Percentiles rank a stretch among this genome's conserved stretches.
phyloP scores from a whole-genome alignment of 2,888 invertebrate species.

The Drosophila eohydei region DNA sequence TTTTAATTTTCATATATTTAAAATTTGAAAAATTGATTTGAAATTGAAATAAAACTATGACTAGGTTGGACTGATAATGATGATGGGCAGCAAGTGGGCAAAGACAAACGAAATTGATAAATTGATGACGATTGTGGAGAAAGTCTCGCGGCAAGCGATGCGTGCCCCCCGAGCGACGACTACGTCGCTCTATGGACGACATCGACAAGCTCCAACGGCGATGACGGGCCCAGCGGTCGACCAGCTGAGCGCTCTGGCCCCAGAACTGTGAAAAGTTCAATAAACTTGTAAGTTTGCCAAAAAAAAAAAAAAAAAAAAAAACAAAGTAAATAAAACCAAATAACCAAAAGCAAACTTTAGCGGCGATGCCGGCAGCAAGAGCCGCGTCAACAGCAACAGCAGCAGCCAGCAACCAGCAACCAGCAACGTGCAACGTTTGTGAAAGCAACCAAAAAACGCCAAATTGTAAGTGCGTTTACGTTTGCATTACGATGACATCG shows the following conservation, averaged over 20 bases:
- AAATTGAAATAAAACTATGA: slow-evolving; percentile 19
- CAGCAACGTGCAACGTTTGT: slow-evolving; percentile 70
- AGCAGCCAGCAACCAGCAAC: slow-evolving; percentile 16
- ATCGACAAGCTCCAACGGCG: slow-evolving; percentile 20
- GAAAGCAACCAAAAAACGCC: slow-evolving; percentile 68
- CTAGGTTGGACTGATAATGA: slow-evolving; percentile 28
- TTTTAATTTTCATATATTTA: background rate
- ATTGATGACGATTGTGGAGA: slow-evolving; percentile 78
- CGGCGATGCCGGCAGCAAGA: slow-evolving; percentile 46
- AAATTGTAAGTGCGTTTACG: slow-evolving; percentile 66
- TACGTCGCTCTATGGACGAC: slow-evolving; percentile 46
- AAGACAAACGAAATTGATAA: slow-evolving; percentile 52
- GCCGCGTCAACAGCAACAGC: slow-evolving; percentile 34
- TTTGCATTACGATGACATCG: slow-evolving; percentile 67
- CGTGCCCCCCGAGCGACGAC: slow-evolving; percentile 36
- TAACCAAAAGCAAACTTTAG: slow-evolving; percentile 54
- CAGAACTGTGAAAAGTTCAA: slow-evolving; percentile 78
- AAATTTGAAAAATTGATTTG: background rate
- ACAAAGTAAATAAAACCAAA: slow-evolving; percentile 48
- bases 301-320: slow-evolving; percentile 60
- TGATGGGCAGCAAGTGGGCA: slow-evolving; percentile 34
- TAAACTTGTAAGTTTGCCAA: slow-evolving; percentile 82
- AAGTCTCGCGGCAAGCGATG: slow-evolving; percentile 69
- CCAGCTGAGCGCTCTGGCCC: slow-evolving; percentile 57
- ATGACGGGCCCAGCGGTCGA: slow-evolving; percentile 49